Conservation (phyloP, 1,140 invertebrate genomes). For the Coenobita brevimanus region DNA sequence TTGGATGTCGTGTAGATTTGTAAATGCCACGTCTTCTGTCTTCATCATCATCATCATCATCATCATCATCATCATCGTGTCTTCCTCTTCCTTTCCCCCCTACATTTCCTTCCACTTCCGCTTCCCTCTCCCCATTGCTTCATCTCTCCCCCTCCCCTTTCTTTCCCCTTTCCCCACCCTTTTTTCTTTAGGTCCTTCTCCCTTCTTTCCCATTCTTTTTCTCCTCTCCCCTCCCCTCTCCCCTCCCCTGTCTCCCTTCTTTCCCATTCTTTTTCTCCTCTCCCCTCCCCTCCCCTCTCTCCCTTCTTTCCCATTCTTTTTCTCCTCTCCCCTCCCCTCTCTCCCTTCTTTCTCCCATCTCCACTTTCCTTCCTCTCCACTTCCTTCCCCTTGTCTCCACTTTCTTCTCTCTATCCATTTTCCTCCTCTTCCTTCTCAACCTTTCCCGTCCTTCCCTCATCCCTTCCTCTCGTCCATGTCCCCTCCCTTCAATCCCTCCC, state of each 20-base stretch:
- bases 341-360: neutral
- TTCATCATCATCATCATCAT: neutral
- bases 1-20: too few species aligned
- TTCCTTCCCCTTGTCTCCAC: too few species aligned
- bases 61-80: neutral
- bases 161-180: neutral
- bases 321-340: too few species aligned
- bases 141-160: neutral
- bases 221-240: neutral
- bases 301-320: neutral
- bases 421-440: neutral
- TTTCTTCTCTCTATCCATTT: too few species aligned
- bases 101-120: neutral
- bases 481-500: neutral
- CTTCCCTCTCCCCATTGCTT: neutral
- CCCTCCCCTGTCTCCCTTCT: neutral
- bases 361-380: too few species aligned
- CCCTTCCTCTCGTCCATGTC: neutral
- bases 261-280: neutral
- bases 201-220: neutral
- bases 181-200: neutral
- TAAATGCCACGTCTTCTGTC: too few species aligned
- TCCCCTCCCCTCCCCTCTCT: neutral
- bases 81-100: neutral
- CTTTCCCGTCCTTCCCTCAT: too few species aligned